phyloP scores from a whole-genome alignment of 2,113 vertebrate genomes.

The Rissa tridactyla region DNA sequence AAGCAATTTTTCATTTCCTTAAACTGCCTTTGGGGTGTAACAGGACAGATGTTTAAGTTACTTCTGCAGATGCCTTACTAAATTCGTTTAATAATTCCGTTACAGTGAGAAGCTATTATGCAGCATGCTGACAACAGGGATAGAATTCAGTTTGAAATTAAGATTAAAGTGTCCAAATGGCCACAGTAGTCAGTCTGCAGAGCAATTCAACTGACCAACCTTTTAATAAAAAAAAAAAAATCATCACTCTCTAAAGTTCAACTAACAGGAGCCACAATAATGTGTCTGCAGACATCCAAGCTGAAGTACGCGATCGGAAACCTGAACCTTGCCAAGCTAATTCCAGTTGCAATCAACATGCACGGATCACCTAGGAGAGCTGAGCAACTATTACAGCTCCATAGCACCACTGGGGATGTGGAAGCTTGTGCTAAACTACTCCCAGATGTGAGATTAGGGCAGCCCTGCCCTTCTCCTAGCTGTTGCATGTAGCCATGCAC shows the following conservation, averaged over 20 bases:
- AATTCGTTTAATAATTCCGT: background rate
- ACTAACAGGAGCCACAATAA: background rate
- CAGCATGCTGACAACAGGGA: background rate
- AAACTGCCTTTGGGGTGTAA: background rate
- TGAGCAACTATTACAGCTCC: background rate
- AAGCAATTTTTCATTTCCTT: background rate
- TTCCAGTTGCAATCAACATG: background rate
- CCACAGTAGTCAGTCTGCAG: fast-evolving
- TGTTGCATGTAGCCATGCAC: background rate
- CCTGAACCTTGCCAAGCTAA: background rate
- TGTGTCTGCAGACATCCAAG: background rate
- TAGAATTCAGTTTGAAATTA: background rate
- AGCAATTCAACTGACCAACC: background rate
- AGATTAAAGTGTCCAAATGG: background rate
- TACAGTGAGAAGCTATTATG: background rate
- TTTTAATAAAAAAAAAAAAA: background rate
- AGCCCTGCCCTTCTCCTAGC: background rate
- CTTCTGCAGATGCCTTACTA: background rate
- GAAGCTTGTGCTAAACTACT: background rate
- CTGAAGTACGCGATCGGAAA: background rate
- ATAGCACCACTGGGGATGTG: background rate
- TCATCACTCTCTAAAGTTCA: background rate
- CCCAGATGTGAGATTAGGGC: background rate
- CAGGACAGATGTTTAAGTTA: background rate
- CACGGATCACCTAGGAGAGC: background rate